phyloP scores from a whole-genome alignment of 2,888 invertebrate genomes.

The Anarsia innoxiella region DNA sequence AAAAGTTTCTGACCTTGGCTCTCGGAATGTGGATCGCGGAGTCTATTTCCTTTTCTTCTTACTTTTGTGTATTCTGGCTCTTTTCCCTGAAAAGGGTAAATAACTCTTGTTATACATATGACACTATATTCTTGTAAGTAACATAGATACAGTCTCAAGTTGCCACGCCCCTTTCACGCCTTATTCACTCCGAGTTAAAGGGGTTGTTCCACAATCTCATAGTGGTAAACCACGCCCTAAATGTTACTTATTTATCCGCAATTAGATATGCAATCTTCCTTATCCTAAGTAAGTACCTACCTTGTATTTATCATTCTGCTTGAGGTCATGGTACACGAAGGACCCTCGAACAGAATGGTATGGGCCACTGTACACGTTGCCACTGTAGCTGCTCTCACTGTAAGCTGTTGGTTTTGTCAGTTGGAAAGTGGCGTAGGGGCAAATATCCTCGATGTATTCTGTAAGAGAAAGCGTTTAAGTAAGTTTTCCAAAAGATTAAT shows the following conservation, averaged over 20 bases:
- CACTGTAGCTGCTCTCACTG: slow-evolving; percentile 93
- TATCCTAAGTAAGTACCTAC: slow-evolving; percentile 53
- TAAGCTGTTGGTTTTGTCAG: slow-evolving; percentile 88
- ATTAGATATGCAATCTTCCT: neutral
- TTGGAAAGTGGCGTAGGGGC: slow-evolving; percentile 94
- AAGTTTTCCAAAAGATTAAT: too few relatives aligned
- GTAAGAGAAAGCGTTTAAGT: too few relatives aligned
- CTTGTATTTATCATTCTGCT: slow-evolving; percentile 86
- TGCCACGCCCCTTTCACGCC: too few relatives aligned
- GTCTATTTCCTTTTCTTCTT: slow-evolving; percentile 85
- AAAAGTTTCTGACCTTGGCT: slow-evolving; percentile 80
- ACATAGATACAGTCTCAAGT: too few relatives aligned
- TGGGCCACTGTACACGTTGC: slow-evolving; percentile 90
- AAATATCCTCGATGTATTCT: slow-evolving; percentile 95
- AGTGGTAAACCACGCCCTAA: too few relatives aligned
- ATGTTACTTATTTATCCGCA: too few relatives aligned
- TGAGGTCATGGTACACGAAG: slow-evolving; percentile 93
- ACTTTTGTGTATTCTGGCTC: slow-evolving; percentile 90
- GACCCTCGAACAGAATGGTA: slow-evolving; percentile 90
- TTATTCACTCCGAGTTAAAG: too few relatives aligned
- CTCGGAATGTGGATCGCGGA: slow-evolving; percentile 87
- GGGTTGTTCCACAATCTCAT: too few relatives aligned
- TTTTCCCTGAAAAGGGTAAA: slow-evolving; percentile 73
- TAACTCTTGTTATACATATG: neutral
- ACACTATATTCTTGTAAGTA: neutral